Percentiles rank a stretch among this genome's conserved stretches.
phyloP scores from a whole-genome alignment of 1,140 invertebrate genomes.

The Tribolium castaneum region DNA sequence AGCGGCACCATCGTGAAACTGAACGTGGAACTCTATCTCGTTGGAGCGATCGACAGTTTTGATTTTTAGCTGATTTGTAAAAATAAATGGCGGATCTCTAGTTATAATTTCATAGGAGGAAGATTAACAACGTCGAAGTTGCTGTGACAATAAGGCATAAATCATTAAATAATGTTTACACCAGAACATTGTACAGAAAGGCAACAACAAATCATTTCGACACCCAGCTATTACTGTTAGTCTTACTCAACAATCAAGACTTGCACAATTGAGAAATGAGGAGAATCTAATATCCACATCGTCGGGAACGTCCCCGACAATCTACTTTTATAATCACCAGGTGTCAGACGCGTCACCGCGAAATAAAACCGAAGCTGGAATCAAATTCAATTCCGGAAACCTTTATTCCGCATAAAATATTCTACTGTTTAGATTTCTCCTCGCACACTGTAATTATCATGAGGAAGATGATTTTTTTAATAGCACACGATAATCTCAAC shows the following conservation, averaged over 20 bases:
- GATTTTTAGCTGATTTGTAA: neutral
- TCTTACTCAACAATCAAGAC: constrained; percentile 37
- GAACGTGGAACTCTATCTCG: neutral
- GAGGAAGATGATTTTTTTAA: constrained; percentile 1
- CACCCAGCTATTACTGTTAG: constrained; percentile 39
- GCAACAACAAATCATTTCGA: constrained; percentile 43
- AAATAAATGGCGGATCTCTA: neutral
- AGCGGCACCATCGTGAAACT: too few relatives aligned
- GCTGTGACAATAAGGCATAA: constrained; percentile 36
- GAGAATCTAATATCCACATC: constrained; percentile 3
- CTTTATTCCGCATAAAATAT: neutral
- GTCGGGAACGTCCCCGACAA: neutral
- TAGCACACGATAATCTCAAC: neutral
- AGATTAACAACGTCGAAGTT: constrained; percentile 30
- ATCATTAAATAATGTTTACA: constrained; percentile 39
- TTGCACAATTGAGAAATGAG: constrained; percentile 35
- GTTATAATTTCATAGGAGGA: constrained; percentile 20
- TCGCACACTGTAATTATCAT: neutral
- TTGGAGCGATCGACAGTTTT: too few relatives aligned
- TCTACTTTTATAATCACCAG: constrained; percentile 18
- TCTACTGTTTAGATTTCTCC: neutral
- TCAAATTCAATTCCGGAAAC: constrained; percentile 11
- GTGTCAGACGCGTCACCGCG: neutral
- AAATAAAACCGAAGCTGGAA: neutral
- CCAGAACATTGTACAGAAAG: constrained; percentile 15